Evolutionary conservation across 2,888 invertebrate genomes (phyloP), one percentile per base, ranked within the genome.

Genomic region (Drosophila nr. perissopoda): DNA sequence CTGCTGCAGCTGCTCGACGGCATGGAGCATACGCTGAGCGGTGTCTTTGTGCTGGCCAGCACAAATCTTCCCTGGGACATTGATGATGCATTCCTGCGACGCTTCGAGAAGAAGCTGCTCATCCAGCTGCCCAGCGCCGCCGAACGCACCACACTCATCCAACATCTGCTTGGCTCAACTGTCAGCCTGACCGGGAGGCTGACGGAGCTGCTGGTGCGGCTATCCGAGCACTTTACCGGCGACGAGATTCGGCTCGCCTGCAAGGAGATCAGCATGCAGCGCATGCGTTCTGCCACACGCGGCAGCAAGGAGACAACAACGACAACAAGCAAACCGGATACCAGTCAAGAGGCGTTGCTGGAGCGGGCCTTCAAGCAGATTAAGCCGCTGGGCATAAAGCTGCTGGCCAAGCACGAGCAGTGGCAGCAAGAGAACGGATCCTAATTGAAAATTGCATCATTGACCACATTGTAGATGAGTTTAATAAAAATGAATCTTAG

Each of bases 1-100:
- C 94, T 99, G 27, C 94, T 99, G 13, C 95, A 97, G 1, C 96
- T 98, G 91, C 94, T 99, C 84, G 99, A 99, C 91, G 98, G 98
- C 3, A 94, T 95, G 61, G 93, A 94, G 54, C 93, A 95, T 4
- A 94, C 94, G 7, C 93, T 95, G 18, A 95, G 94, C 94, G 66
- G 96, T 96, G 70, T 96, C 96, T 92, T 94, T 97, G 53, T 94
- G 4, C 76, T 99, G 58, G 98, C 98, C 21, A 97, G 98, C 70
- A 97, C 98, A 2, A 99, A 99, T 93, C 94, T 97, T 83, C 99
- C 99, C 2, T 99, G 98, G 99, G 97, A 97, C 91, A 95, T 99
- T 74, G 98, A 98, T 91, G 94, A 96, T 75, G 98, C 99, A 0
- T 95, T 99, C 93, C 93, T 99, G 48, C 94, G 99, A 49, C 94